Evolutionary conservation across 2,888 invertebrate genomes (phyloP), one percentile per base, ranked within the genome.

Genomic region (Hirtodrosophila duncani): DNA sequence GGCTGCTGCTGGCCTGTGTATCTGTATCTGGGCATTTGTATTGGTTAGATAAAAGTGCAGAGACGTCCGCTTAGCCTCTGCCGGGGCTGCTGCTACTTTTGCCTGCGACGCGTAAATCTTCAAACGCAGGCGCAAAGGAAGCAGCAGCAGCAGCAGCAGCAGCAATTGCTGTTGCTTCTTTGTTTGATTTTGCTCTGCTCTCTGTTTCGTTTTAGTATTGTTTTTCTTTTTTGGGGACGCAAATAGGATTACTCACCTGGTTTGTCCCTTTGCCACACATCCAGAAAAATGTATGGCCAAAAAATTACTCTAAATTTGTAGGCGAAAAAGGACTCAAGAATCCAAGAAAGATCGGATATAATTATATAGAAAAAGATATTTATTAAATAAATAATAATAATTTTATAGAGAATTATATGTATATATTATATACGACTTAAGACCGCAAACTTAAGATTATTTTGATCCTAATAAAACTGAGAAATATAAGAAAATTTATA

Each of bases 181-280:
- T 63, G 67, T 79, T 75, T 68, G 65, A 77, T 69, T 77, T 77
- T 69, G n/a, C 23, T 36, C 23, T 50, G 38, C 24, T 23, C 30
- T 37, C 17, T 36, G 24, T 16, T 70, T 48, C n/a, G n/a, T n/a
- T 67, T 58, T 53, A 52, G 50, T 65, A 62, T 42, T 41, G 27
- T 74, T 67, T 58, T 62, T 49, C 62, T 78, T 80, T 78, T 63
- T n/a, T n/a, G n/a, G n/a, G 74, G 81, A 53, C 63, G 67, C 67
- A 74, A 81, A 75, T 81, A 75, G 75, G 75, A 75, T 75, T 75
- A 75, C 71, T 48, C 30, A n/a, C n/a, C n/a, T n/a, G n/a, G n/a
- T n/a, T n/a, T n/a, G n/a, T n/a, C n/a, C n/a, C n/a, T n/a, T n/a
- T n/a, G n/a, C n/a, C n/a, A n/a, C n/a, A n/a, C n/a, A n/a, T n/a